These are phyloP conservation scores for Eidolon dupreanum DNA, from an alignment of 2,797 vertebrate species.

Conservation along the genomic window DNA sequence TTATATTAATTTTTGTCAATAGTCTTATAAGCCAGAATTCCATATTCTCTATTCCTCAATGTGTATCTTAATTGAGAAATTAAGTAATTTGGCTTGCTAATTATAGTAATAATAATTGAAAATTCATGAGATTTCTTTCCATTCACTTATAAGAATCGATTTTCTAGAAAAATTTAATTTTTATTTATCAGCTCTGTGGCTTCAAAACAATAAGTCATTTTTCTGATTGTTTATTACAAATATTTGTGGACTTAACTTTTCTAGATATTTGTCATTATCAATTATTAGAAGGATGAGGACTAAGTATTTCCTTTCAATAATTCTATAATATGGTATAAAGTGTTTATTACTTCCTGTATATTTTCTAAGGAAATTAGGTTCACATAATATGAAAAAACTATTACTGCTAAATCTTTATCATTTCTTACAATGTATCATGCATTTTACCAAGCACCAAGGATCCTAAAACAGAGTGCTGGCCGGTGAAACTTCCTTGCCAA, in stretches of 20 bases:
- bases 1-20: not conserved
- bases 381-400: not conserved
- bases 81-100: slow-evolving; percentile 49
- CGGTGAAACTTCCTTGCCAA: not conserved
- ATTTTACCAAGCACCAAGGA: not conserved
- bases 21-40: not conserved
- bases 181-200: not conserved
- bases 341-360: not conserved
- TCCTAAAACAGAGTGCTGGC: not conserved
- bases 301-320: not conserved
- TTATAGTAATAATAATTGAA: slow-evolving; percentile 51
- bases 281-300: not conserved
- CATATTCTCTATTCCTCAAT: slow-evolving; percentile 48
- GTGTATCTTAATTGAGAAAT: slow-evolving; percentile 59
- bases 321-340: not conserved
- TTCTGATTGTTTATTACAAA: not conserved
- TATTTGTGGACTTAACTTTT: not conserved
- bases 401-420: not conserved
- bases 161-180: slow-evolving; percentile 9
- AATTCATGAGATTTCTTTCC: slow-evolving; percentile 43
- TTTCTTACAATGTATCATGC: not conserved
- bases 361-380: not conserved
- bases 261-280: not conserved
- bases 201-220: slow-evolving; percentile 9
- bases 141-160: slow-evolving; percentile 49